Evolutionary conservation across 2,888 invertebrate species (phyloP).

Genomic region (Thera obeliscata): DNA sequence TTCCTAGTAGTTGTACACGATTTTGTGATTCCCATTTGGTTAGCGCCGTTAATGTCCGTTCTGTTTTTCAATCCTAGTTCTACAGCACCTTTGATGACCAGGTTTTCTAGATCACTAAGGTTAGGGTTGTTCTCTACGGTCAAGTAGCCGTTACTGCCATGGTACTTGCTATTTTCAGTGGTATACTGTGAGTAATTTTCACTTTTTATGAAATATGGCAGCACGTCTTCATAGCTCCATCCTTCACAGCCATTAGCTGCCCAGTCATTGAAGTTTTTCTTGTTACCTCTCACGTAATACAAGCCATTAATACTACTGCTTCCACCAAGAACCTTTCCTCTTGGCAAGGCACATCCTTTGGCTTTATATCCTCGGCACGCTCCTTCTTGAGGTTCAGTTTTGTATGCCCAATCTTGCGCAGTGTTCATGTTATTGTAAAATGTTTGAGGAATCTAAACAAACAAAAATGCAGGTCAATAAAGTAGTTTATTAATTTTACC

Average conservation of each 20-base stretch:
- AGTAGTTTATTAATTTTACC: too few relatives aligned
- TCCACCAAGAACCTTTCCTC: constrained; percentile 87
- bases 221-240: constrained; percentile 84
- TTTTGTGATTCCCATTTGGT: constrained; percentile 77
- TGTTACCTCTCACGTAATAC: constrained; percentile 84
- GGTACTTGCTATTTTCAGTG: constrained; percentile 54
- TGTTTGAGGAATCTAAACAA: constrained; percentile 57
- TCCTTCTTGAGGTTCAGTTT: constrained; percentile 72
- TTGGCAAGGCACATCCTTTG: constrained; percentile 79
- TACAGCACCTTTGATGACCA: constrained; percentile 64
- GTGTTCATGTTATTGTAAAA: constrained; percentile 59
- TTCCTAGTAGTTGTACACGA: constrained; percentile 71
- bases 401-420: constrained; percentile 83
- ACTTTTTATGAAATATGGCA: constrained; percentile 79
- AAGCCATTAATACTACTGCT: constrained; percentile 84
- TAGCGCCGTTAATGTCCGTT: constrained; percentile 69
- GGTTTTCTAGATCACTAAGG: constrained; percentile 50
- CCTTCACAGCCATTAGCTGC: constrained; percentile 77
- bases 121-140: constrained; percentile 61
- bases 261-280: constrained; percentile 83
- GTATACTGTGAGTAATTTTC: constrained; percentile 62
- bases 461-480: background rate
- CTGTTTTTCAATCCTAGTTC: constrained; percentile 70
- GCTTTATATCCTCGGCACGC: constrained; percentile 68
- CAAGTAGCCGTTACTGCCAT: constrained; percentile 67